A percentile compares a stretch with the other conserved stretches of the same genome.
phyloP scores from a whole-genome alignment of 2,797 vertebrate genomes.

The Gallinago nigripennis region DNA sequence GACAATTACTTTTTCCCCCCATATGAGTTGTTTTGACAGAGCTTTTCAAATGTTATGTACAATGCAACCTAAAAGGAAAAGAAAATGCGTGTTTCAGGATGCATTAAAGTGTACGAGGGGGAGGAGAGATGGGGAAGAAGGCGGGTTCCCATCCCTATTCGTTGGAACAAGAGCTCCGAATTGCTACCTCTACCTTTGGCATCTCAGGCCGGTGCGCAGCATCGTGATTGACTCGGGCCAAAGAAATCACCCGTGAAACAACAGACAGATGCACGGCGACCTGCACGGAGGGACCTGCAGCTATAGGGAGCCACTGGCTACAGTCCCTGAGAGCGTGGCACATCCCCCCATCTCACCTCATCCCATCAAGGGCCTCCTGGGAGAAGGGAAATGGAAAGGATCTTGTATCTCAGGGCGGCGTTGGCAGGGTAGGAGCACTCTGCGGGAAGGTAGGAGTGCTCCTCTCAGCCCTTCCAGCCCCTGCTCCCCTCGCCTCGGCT shows the following conservation, averaged over 20 bases:
- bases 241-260: not conserved
- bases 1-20: conserved; percentile 44
- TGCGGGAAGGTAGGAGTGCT: not conserved
- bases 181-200: not conserved
- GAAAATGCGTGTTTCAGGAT: conserved; percentile 22
- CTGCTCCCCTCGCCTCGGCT: not conserved
- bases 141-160: not conserved
- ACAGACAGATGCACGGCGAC: accelerated
- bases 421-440: not conserved
- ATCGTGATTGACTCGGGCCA: not conserved
- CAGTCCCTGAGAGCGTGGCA: accelerated
- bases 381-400: not conserved
- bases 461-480: not conserved
- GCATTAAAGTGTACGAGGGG: not conserved
- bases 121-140: not conserved
- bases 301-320: accelerated
- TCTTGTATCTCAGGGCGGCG: not conserved
- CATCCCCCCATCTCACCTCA: not conserved
- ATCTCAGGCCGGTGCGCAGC: not conserved
- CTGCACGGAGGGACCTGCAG: accelerated
- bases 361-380: not conserved
- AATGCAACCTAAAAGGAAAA: conserved; percentile 44
- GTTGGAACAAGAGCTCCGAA: not conserved
- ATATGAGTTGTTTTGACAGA: conserved; percentile 56
- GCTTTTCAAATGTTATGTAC: conserved; percentile 50